Percentiles rank a stretch among this genome's conserved stretches.
These are phyloP conservation scores for Dermolepida albohirtum DNA, from an alignment of 2,888 invertebrate genomes.

Conservation along the genomic window DNA sequence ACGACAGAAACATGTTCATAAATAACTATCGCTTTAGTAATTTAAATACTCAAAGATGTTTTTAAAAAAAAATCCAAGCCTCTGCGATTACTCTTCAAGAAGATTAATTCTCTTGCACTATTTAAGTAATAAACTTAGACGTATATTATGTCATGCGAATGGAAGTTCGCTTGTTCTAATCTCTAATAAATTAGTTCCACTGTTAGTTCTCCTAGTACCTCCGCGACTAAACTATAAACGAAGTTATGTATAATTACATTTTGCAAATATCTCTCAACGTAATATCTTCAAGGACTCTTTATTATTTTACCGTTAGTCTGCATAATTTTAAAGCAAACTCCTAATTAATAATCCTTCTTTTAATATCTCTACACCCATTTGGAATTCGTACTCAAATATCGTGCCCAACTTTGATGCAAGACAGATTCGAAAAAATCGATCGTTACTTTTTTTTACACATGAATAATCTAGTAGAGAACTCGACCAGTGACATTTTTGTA, in stretches of 20 bases:
- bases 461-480: conserved; percentile 29
- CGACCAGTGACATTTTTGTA: conserved; percentile 37
- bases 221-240: conserved; percentile 7
- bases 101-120: conserved; percentile 17
- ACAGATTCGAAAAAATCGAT: conserved; percentile 19
- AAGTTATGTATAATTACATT: conserved; percentile 24
- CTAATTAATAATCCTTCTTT: conserved; percentile 32
- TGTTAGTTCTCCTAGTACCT: conserved; percentile 4
- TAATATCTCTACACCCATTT: conserved; percentile 4
- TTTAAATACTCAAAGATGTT: neutral
- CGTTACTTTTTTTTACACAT: neutral
- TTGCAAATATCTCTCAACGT: conserved; percentile 18
- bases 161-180: conserved; percentile 18
- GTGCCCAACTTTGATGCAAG: conserved; percentile 20
- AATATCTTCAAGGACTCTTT: conserved; percentile 2
- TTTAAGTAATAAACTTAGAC: conserved; percentile 17
- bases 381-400: conserved; percentile 20
- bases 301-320: conserved; percentile 25
- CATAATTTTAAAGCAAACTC: conserved; percentile 24
- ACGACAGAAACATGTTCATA: too few species aligned
- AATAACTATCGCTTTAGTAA: too few species aligned
- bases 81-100: conserved; percentile 12
- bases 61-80: neutral
- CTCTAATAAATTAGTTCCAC: conserved; percentile 32
- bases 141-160: conserved; percentile 11